Conservation (phyloP, 2,113 vertebrate genomes). For the Columbina picui region DNA sequence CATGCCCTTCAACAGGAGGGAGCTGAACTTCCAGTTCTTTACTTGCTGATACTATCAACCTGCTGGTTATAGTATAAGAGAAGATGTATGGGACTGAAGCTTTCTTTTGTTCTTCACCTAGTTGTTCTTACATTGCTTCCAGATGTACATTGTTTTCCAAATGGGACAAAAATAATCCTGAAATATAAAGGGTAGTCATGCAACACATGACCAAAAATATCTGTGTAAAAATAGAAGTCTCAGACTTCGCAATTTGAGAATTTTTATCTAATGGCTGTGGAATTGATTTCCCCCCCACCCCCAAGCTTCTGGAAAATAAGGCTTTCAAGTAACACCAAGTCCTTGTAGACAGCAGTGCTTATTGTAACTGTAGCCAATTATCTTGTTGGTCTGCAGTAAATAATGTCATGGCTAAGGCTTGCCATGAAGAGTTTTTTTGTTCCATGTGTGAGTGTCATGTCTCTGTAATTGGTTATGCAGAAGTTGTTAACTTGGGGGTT, state of each 20-base stretch:
- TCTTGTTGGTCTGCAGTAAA: not conserved
- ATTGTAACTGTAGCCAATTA: not conserved
- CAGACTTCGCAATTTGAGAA: not conserved
- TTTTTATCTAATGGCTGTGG: conserved; percentile 15
- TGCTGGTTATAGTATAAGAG: not conserved
- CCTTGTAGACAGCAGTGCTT: not conserved
- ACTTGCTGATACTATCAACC: not conserved
- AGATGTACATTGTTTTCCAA: not conserved
- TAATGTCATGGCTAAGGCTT: not conserved
- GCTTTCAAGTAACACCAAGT: not conserved
- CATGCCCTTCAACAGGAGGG: not conserved
- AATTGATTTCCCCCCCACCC: not conserved
- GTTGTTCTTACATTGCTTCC: not conserved
- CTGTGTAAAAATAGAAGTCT: conserved; percentile 27
- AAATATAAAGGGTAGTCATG: not conserved
- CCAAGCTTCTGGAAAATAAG: not conserved
- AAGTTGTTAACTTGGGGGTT: not conserved
- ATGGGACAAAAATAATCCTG: not conserved
- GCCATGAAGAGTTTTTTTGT: not conserved
- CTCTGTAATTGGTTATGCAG: not conserved
- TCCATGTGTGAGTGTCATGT: not conserved
- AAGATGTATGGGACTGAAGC: not conserved
- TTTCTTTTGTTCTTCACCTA: conserved; percentile 22
- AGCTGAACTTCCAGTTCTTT: not conserved
- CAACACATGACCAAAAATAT: conserved; percentile 14